Conservation (phyloP, 2,797 vertebrate species). For the Gadopsis marmoratus region DNA sequence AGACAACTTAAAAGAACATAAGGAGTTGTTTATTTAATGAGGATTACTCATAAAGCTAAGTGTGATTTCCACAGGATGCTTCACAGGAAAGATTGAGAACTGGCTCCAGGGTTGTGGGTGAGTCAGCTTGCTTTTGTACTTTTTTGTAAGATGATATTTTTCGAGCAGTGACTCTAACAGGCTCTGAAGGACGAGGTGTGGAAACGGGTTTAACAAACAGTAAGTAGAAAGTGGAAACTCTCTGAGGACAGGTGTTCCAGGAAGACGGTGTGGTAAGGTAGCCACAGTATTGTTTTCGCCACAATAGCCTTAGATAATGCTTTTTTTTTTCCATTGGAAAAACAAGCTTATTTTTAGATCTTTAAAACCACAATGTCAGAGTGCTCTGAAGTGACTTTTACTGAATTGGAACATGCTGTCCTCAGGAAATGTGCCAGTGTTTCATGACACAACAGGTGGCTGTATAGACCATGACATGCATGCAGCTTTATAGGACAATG, state of each 20-base stretch:
- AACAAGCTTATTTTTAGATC: neutral
- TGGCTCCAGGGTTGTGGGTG: slow-evolving; percentile 92
- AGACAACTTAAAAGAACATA: neutral
- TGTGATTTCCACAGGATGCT: slow-evolving; percentile 86
- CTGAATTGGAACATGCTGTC: neutral
- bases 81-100: slow-evolving; percentile 88
- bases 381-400: neutral
- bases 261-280: slow-evolving; percentile 43
- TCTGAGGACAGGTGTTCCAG: slow-evolving; percentile 69
- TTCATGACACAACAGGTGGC: neutral
- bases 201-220: slow-evolving; percentile 59
- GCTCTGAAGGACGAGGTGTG: slow-evolving; percentile 38
- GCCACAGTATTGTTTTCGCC: slow-evolving; percentile 25
- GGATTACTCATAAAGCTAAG: slow-evolving; percentile 29
- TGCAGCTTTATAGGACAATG: neutral
- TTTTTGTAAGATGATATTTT: slow-evolving; percentile 27
- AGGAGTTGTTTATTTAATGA: slow-evolving; percentile 6
- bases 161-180: slow-evolving; percentile 8
- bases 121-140: slow-evolving; percentile 68
- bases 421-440: neutral
- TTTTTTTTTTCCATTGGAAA: slow-evolving; percentile 25
- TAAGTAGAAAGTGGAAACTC: slow-evolving; percentile 58
- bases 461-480: neutral
- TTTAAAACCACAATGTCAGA: slow-evolving; percentile 8
- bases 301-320: slow-evolving; percentile 22